Evolutionary conservation across 2,888 invertebrate species (phyloP).

Genomic region (Dolichomitus sp.): DNA sequence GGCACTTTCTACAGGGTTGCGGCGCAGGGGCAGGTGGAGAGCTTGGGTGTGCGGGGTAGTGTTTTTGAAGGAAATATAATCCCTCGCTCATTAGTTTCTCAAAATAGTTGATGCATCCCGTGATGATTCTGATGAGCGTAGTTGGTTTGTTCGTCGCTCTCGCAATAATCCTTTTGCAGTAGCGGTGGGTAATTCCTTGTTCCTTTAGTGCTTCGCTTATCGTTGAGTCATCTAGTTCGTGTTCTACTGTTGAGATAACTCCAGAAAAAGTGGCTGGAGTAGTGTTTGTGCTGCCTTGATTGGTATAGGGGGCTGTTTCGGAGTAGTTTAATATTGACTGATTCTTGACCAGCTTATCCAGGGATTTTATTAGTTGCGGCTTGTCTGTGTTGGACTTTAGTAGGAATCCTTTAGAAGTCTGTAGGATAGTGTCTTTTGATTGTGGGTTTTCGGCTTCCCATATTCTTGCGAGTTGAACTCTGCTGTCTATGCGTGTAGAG

Average conservation of each 20-base stretch:
- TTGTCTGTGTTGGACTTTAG: conserved; percentile 31
- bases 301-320: conserved; percentile 9
- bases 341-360: background rate
- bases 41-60: conserved; percentile 29
- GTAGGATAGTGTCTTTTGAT: too few relatives aligned
- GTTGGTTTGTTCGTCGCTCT: conserved; percentile 48
- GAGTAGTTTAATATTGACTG: conserved; percentile 10
- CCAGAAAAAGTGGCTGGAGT: background rate
- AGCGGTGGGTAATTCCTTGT: background rate
- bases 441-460: too few relatives aligned
- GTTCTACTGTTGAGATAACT: background rate
- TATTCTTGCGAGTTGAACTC: too few relatives aligned
- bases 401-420: conserved; percentile 3
- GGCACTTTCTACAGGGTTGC: background rate
- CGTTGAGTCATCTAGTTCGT: background rate
- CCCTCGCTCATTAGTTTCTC: conserved; percentile 38
- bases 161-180: conserved; percentile 14
- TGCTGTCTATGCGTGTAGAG: too few relatives aligned
- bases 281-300: background rate
- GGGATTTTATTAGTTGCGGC: conserved; percentile 3
- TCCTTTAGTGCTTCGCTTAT: background rate
- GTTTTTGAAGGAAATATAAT: conserved; percentile 23
- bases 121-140: conserved; percentile 16
- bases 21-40: conserved; percentile 22
- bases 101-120: conserved; percentile 34